Evolutionary conservation across 1,140 invertebrate species (phyloP).

Genomic region (Mylabris phalerata): DNA sequence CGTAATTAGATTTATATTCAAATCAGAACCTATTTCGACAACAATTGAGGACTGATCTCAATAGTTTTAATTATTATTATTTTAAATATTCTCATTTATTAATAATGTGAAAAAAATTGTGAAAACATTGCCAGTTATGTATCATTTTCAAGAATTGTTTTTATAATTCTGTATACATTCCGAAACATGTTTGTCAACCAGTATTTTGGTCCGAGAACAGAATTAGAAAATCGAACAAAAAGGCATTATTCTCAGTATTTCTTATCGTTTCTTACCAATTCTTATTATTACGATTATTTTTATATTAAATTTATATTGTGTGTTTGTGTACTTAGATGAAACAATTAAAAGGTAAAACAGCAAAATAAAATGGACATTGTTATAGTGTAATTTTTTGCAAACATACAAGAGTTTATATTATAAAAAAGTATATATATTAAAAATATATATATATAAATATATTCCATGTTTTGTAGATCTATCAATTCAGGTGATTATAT

Average conservation of each 20-base stretch:
- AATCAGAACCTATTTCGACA: not conserved
- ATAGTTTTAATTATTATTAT: constrained; percentile 12
- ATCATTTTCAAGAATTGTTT: too few species aligned
- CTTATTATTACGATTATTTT: constrained; percentile 25
- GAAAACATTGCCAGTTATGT: too few species aligned
- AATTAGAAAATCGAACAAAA: not conserved
- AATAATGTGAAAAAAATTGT: not conserved
- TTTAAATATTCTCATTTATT: constrained; percentile 4
- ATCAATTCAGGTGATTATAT: constrained; percentile 31
- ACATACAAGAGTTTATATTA: constrained; percentile 41
- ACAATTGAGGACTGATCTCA: constrained; percentile 16
- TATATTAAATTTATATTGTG: constrained; percentile 27
- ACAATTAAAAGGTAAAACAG: not conserved
- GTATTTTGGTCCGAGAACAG: not conserved
- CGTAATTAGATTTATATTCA: too few species aligned
- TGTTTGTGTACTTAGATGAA: constrained; percentile 36
- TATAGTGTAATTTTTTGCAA: constrained; percentile 39
- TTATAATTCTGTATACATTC: not conserved
- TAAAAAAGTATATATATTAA: too few species aligned
- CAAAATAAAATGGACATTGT: constrained; percentile 27
- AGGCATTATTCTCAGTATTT: constrained; percentile 17
- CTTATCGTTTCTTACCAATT: constrained; percentile 2
- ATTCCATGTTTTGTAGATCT: constrained; percentile 42
- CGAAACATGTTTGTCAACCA: not conserved
- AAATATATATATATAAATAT: constrained; percentile 21